phyloP scores from a whole-genome alignment of 2,888 invertebrate species.

The Tromatobia lineatoria region DNA sequence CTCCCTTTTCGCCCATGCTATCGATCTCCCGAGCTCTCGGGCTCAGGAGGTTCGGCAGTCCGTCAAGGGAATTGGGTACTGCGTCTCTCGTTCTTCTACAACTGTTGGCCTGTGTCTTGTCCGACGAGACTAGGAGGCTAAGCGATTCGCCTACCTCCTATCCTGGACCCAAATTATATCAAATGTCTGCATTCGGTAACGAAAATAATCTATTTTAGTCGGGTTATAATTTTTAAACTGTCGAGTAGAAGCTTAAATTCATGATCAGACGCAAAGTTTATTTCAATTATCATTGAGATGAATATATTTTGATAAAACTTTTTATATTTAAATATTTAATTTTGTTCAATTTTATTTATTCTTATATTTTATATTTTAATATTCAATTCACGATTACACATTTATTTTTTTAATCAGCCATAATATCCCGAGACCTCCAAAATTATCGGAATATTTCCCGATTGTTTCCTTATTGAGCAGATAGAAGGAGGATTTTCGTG shows the following conservation, averaged over 20 bases:
- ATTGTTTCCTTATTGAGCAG: too few relatives aligned
- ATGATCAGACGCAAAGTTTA: neutral
- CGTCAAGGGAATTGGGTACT: slow-evolving; percentile 54
- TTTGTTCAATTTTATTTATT: too few relatives aligned
- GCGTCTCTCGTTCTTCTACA: slow-evolving; percentile 41
- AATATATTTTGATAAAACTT: too few relatives aligned
- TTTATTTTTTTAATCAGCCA: too few relatives aligned
- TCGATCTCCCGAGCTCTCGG: slow-evolving; percentile 43
- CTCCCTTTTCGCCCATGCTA: slow-evolving; percentile 35
- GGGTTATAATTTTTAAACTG: neutral
- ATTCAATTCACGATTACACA: too few relatives aligned
- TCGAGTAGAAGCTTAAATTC: neutral
- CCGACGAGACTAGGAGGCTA: neutral
- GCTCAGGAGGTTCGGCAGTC: slow-evolving; percentile 47
- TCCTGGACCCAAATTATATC: neutral
- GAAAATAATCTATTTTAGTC: neutral
- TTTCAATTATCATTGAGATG: neutral
- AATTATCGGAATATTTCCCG: too few relatives aligned
- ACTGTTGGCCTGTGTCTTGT: neutral
- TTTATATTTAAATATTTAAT: too few relatives aligned
- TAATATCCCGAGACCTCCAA: too few relatives aligned
- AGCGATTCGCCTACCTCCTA: neutral
- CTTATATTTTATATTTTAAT: too few relatives aligned
- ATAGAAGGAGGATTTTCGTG: too few relatives aligned
- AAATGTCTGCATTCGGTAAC: neutral